These are phyloP conservation scores for Incurvaria masculella DNA, from an alignment of 2,888 invertebrate genomes.

Conservation along the genomic window DNA sequence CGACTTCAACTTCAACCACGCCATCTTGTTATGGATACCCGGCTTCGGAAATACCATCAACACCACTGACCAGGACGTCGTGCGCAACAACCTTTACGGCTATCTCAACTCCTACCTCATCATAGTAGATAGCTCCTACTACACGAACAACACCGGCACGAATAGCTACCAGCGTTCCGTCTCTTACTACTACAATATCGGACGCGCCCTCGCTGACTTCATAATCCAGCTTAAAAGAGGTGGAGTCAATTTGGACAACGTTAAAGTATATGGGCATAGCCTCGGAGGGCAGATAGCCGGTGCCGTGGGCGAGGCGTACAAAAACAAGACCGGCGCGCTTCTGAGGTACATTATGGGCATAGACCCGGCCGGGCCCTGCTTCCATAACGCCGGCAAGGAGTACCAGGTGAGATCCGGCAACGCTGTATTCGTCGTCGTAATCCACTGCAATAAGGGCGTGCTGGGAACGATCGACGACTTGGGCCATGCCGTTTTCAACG, in stretches of 20 bases:
- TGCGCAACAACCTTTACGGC: conserved; percentile 35
- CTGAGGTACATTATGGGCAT: conserved; percentile 38
- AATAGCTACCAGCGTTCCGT: conserved; percentile 40
- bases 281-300: conserved; percentile 43
- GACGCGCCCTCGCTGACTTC: conserved; percentile 31
- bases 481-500: conserved; percentile 57
- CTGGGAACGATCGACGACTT: conserved; percentile 48
- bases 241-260: conserved; percentile 34
- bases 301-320: conserved; percentile 29
- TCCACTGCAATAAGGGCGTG: conserved; percentile 59
- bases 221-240: conserved; percentile 27
- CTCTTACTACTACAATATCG: conserved; percentile 32
- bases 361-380: conserved; percentile 49
- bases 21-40: neutral
- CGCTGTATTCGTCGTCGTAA: conserved; percentile 57
- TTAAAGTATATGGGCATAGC: conserved; percentile 43
- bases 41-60: conserved; percentile 22
- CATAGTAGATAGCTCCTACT: conserved; percentile 41
- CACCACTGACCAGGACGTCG: conserved; percentile 33
- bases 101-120: conserved; percentile 36
- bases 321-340: conserved; percentile 30
- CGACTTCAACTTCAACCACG: conserved; percentile 28
- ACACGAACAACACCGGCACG: conserved; percentile 34
- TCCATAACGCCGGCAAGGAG: conserved; percentile 35
- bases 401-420: conserved; percentile 52